Percentiles rank a stretch among this genome's conserved stretches.
These are phyloP conservation scores for Oncorhynchus clarkii DNA, from an alignment of 2,113 vertebrate genomes.

Conservation along the genomic window DNA sequence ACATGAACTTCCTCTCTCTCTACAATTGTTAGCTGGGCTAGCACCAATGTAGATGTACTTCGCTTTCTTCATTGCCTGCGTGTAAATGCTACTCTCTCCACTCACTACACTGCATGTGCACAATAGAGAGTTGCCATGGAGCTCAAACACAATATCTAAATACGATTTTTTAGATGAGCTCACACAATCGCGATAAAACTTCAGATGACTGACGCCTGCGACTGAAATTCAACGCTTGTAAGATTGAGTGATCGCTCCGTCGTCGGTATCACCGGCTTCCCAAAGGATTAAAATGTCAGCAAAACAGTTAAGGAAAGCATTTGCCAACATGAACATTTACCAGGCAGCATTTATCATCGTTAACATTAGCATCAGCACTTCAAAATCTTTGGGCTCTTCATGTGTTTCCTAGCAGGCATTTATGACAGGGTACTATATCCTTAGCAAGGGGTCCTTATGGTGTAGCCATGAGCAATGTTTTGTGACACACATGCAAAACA, in stretches of 20 bases:
- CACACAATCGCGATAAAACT: no score
- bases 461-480: background rate
- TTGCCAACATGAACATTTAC: background rate
- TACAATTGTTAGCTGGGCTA: no score
- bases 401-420: background rate
- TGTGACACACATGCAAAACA: conserved; percentile 18
- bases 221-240: background rate
- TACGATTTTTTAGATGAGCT: background rate
- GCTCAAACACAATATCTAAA: no score
- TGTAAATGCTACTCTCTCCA: no score
- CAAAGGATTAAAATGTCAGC: conserved; percentile 5
- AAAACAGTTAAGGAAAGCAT: background rate
- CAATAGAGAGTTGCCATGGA: no score
- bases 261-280: background rate
- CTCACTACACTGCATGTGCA: no score
- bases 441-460: background rate
- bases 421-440: background rate
- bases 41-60: no score
- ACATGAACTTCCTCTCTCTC: no score
- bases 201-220: background rate
- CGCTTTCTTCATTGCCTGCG: no score
- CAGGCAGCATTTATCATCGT: conserved; percentile 3
- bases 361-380: background rate
- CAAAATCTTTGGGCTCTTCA: background rate
- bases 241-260: background rate